Percentiles rank a stretch among this genome's conserved stretches.
These are phyloP conservation scores for Lasioglossum malachurum DNA, from an alignment of 2,888 invertebrate species.

Conservation along the genomic window DNA sequence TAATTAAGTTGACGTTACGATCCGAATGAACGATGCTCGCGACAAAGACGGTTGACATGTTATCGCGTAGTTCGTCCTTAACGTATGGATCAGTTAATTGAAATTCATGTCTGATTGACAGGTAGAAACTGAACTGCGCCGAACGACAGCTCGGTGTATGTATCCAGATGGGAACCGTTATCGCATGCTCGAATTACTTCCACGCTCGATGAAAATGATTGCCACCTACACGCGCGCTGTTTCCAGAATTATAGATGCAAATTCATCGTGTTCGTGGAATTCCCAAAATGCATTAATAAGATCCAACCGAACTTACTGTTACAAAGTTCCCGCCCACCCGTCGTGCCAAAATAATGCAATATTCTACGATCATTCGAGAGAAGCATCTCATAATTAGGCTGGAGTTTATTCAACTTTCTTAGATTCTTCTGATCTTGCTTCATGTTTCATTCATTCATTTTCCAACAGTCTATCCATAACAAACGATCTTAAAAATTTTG, in stretches of 20 bases:
- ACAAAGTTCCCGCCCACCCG: not conserved
- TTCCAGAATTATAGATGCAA: conserved; percentile 3
- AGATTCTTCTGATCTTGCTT: not conserved
- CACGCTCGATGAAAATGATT: conserved; percentile 18
- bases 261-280: not conserved
- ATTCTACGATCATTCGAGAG: not conserved
- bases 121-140: conserved; percentile 21
- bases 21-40: conserved; percentile 2
- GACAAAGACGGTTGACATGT: conserved; percentile 10
- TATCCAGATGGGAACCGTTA: conserved; percentile 29
- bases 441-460: no score
- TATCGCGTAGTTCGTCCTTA: conserved; percentile 25
- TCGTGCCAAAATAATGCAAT: not conserved
- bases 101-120: conserved; percentile 41
- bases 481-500: not conserved
- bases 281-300: conserved; percentile 4
- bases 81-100: conserved; percentile 44
- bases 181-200: conserved; percentile 19
- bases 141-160: conserved; percentile 14
- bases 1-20: conserved; percentile 15
- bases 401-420: not conserved
- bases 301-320: not conserved
- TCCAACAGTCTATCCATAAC: no score
- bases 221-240: not conserved
- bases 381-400: not conserved